phyloP scores from a whole-genome alignment of 2,888 invertebrate genomes.

The Drosophila antonietae region DNA sequence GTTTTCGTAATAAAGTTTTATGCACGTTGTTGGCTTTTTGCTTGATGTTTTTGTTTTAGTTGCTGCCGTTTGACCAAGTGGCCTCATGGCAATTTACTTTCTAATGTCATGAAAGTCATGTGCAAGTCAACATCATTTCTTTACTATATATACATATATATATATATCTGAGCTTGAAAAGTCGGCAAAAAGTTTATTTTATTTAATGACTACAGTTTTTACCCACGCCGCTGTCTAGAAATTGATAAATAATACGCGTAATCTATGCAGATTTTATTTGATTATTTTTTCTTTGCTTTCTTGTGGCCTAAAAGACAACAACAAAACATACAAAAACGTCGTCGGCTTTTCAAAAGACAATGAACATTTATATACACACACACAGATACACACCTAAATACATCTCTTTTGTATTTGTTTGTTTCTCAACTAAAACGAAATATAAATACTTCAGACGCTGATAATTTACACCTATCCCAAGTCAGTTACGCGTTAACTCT shows the following conservation, averaged over 20 bases:
- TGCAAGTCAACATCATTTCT: conserved; percentile 68
- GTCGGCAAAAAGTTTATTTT: conserved; percentile 39
- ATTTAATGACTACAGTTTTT: conserved; percentile 57
- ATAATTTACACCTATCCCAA: conserved; percentile 32
- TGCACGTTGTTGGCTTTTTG: conserved; percentile 50
- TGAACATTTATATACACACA: conserved; percentile 31
- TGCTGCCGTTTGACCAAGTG: conserved; percentile 74
- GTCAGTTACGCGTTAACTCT: conserved; percentile 1
- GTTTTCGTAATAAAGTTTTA: conserved; percentile 69
- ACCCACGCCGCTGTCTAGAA: conserved; percentile 53
- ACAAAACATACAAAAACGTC: conserved; percentile 27
- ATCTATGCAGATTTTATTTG: conserved; percentile 56
- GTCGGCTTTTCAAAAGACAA: conserved; percentile 51
- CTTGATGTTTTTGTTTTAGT: conserved; percentile 39
- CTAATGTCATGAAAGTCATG: conserved; percentile 79
- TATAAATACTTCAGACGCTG: conserved; percentile 13
- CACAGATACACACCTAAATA: not conserved
- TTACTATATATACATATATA: conserved; percentile 22
- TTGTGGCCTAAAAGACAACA: conserved; percentile 16
- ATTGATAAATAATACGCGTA: conserved; percentile 60
- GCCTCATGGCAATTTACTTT: conserved; percentile 79
- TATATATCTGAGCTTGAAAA: conserved; percentile 12
- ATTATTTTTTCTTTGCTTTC: conserved; percentile 12
- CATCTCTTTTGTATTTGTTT: not conserved
- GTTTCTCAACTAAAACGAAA: conserved; percentile 12